Percentiles rank a stretch among this genome's conserved stretches.
These are phyloP conservation scores for Tetramorium simillimum DNA, from an alignment of 1,140 invertebrate species.

Conservation along the genomic window DNA sequence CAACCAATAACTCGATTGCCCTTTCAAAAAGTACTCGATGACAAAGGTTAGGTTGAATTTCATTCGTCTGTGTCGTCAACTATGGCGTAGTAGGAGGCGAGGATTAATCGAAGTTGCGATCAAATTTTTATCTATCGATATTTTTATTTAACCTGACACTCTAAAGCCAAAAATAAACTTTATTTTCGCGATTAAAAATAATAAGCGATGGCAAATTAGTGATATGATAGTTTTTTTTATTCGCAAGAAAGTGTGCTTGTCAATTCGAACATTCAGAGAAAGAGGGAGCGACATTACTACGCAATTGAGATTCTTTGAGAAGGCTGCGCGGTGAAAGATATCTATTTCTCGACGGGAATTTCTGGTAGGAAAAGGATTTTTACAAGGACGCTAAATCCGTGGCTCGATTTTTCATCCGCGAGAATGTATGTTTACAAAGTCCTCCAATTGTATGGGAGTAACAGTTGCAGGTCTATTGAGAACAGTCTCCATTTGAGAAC, in stretches of 20 bases:
- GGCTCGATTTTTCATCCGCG: conserved; percentile 38
- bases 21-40: conserved; percentile 30
- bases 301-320: background rate
- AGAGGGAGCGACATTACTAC: background rate
- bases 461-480: conserved; percentile 39
- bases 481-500: conserved; percentile 1
- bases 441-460: conserved; percentile 16
- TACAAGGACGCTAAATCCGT: conserved; percentile 4
- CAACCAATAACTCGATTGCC: conserved; percentile 13
- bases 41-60: conserved; percentile 21
- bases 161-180: background rate
- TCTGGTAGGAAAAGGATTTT: background rate
- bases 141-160: background rate
- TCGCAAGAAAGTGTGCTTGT: background rate
- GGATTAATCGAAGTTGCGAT: background rate
- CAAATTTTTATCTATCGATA: background rate
- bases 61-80: background rate
- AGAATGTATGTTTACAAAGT: conserved; percentile 47
- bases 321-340: background rate
- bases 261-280: background rate
- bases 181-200: background rate
- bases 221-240: background rate
- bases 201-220: background rate
- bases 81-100: background rate
- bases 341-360: conserved; percentile 1